Percentiles rank a stretch among this genome's conserved stretches.
Conservation (phyloP, 2,888 invertebrate genomes). For the Ephialtes manifestator region DNA sequence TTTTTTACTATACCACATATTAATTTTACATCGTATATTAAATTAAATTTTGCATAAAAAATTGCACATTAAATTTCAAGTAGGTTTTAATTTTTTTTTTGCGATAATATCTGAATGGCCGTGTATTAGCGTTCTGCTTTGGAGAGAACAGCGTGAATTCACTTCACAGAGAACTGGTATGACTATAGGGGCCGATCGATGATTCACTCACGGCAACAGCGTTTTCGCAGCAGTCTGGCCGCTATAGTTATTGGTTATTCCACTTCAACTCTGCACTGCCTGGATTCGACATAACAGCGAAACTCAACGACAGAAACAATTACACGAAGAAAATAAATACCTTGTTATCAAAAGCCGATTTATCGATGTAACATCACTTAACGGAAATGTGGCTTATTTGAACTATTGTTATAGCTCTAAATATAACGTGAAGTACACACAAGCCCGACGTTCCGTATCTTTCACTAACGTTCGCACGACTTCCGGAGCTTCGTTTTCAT, state of each 20-base stretch:
- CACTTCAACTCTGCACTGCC: neutral
- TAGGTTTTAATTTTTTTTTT: too few relatives aligned
- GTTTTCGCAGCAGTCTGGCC: neutral
- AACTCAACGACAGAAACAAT: neutral
- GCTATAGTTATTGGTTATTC: constrained; percentile 15
- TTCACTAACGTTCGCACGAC: neutral
- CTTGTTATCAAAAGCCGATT: neutral
- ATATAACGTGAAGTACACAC: neutral
- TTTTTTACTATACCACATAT: too few relatives aligned
- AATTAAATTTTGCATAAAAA: too few relatives aligned
- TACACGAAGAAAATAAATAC: neutral
- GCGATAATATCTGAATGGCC: too few relatives aligned
- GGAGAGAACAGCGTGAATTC: neutral
- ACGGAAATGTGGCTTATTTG: neutral
- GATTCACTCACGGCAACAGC: constrained; percentile 18
- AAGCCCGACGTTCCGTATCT: neutral
- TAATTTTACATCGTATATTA: too few relatives aligned
- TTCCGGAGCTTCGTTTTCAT: constrained; percentile 17
- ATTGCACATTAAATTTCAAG: too few relatives aligned
- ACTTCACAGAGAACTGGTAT: constrained; percentile 17
- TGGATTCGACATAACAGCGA: neutral
- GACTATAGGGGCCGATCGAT: constrained; percentile 27
- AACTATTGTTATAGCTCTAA: neutral
- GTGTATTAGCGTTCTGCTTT: neutral
- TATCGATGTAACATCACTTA: neutral